Conservation (phyloP, 2,797 vertebrate species). For the Carduelis carduelis region DNA sequence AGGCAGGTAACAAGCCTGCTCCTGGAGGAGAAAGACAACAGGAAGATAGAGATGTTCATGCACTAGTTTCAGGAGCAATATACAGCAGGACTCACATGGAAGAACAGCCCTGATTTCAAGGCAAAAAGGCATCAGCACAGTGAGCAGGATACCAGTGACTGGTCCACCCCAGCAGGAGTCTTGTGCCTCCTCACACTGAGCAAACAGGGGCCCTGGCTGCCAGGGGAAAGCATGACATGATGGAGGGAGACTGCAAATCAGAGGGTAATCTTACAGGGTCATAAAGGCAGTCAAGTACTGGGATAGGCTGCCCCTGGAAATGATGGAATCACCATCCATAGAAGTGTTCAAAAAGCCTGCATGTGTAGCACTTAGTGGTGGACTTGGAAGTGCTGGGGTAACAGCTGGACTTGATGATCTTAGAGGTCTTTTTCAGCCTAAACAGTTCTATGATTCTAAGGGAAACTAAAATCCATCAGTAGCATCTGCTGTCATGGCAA, state of each 20-base stretch:
- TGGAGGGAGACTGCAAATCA: background rate
- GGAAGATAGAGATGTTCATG: background rate
- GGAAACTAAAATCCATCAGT: background rate
- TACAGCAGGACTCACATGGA: rapidly evolving
- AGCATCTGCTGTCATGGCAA: background rate
- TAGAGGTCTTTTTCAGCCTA: background rate
- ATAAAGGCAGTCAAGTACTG: background rate
- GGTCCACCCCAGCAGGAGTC: background rate
- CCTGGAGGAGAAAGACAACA: background rate
- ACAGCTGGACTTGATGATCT: background rate
- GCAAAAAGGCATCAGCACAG: background rate
- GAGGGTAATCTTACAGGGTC: background rate
- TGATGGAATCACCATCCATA: background rate
- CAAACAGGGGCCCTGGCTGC: background rate
- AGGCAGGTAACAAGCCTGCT: background rate
- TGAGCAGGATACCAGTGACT: background rate
- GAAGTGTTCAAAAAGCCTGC: background rate
- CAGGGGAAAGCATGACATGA: rapidly evolving
- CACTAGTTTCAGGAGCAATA: background rate
- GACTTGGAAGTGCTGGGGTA: background rate
- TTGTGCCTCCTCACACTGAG: background rate
- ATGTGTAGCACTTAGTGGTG: background rate
- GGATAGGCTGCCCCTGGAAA: background rate
- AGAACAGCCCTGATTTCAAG: background rate
- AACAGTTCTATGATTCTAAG: background rate